A percentile compares a stretch with the other conserved stretches of the same genome.
Evolutionary conservation across 2,113 vertebrate genomes (phyloP).

Genomic region (Indicator maculatus): DNA sequence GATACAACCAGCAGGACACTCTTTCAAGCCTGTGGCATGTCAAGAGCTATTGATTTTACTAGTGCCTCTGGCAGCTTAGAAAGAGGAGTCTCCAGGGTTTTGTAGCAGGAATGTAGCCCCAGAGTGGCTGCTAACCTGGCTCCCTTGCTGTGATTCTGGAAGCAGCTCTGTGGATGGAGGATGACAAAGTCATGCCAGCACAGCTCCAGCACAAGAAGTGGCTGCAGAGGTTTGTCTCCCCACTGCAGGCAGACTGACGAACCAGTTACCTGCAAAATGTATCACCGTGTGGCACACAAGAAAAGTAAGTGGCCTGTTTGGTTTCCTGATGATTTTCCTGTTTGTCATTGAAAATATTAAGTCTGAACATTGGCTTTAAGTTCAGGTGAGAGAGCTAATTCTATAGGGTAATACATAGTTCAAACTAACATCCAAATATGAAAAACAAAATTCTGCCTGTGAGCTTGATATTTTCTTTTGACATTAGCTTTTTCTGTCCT

Average conservation of each 20-base stretch:
- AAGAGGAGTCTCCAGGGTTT: background rate
- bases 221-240: background rate
- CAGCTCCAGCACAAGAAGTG: background rate
- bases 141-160: background rate
- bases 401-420: background rate
- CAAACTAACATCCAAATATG: background rate
- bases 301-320: background rate
- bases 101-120: background rate
- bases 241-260: background rate
- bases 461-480: background rate
- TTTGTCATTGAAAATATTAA: background rate
- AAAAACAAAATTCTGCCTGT: background rate
- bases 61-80: conserved; percentile 3
- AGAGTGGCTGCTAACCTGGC: background rate
- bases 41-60: conserved; percentile 1
- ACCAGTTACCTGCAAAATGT: background rate
- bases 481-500: background rate
- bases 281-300: fast-evolving
- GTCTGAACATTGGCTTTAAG: background rate
- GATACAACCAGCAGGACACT: background rate
- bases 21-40: background rate
- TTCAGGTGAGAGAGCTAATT: background rate
- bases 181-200: background rate
- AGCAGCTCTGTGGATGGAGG: background rate
- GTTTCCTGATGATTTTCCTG: background rate